These are phyloP conservation scores for Magallana angulata DNA, from an alignment of 1,140 invertebrate genomes.

Conservation along the genomic window DNA sequence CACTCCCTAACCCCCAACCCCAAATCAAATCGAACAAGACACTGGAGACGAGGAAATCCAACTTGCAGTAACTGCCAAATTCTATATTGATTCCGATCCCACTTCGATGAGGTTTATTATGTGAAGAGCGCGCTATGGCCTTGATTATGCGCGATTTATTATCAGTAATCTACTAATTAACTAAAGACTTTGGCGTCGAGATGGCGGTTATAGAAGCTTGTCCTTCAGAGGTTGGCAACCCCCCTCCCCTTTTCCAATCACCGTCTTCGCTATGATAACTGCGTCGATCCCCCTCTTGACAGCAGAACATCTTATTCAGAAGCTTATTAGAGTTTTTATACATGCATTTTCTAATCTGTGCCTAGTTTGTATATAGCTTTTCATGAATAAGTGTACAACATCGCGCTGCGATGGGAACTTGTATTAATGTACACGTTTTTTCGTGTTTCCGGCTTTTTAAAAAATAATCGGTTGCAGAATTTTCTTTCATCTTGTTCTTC, in stretches of 20 bases:
- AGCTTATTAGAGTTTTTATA: slow-evolving; percentile 23
- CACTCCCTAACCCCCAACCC: too few relatives aligned
- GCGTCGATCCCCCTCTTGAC: not conserved
- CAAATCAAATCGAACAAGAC: too few relatives aligned
- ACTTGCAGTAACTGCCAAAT: too few relatives aligned
- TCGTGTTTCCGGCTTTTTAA: not conserved
- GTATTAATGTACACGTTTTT: not conserved
- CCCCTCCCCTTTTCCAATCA: too few relatives aligned
- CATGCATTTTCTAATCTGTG: not conserved
- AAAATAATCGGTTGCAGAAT: not conserved
- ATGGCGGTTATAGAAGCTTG: not conserved
- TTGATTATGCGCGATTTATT: slow-evolving; percentile 23
- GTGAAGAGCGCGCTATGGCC: not conserved
- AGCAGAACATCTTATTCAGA: not conserved
- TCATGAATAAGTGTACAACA: not conserved
- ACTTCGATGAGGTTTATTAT: not conserved
- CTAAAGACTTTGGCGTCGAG: slow-evolving; percentile 1
- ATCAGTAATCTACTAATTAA: slow-evolving; percentile 32
- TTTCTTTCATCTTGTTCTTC: too few relatives aligned
- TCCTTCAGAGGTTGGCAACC: too few relatives aligned
- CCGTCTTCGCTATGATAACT: too few relatives aligned
- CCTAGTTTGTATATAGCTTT: not conserved
- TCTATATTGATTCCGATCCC: not conserved
- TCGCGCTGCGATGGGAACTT: not conserved
- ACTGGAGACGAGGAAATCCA: too few relatives aligned